Base-by-base conservation (phyloP, 2,797 vertebrate species). In the Urophycis tenuis region DNA sequence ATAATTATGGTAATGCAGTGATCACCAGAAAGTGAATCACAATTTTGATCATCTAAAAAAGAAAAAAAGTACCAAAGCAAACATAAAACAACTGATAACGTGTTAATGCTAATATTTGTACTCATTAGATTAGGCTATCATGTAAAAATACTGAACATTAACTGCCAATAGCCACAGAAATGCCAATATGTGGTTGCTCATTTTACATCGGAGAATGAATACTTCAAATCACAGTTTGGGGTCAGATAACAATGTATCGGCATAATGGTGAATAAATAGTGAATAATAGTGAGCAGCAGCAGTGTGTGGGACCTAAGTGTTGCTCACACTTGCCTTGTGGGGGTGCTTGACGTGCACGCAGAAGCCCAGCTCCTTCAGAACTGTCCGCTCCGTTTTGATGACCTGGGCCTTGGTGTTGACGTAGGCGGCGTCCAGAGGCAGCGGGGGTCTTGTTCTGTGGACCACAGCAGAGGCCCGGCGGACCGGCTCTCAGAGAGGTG, bases 321-420 rank as follows among this genome's bases (percentile, higher is more conserved):
- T 71, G 70, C 35, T 53, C 11, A n/a, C 31, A 31, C 80, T 82
- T 70, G 94, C 95, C 94, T 96, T 96, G 75, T 96, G 95, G 75
- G 95, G 95, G 75, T 96, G 95, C 85, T 95, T 95, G 81, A 96
- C 94, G 0, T 95, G 95, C 22, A 96, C 94, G 31, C 95, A 96
- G 84, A 96, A 96, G 78, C 95, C 95, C 80, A 96, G 82, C 85
- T 96, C 95, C 82, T 95, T 96, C 76, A 96, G 89, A 41, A 95
- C 90, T 71, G 93, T 90, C 78, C 95, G 91, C 85, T 96, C 95
- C 0, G 94, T 94, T 80, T 94, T 95, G 82, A 96, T 95, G 22
- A 96, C 94, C 80, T 95, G 93, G 77, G 94, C 95, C 90, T 95
- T 96, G 83, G 93, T 82, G 49, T 90, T 94, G 73, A 95, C 91